These are phyloP conservation scores for Isaurus tuberculatus DNA, from an alignment of 92 coral and sea anemone genomes.

Conservation along the genomic window DNA sequence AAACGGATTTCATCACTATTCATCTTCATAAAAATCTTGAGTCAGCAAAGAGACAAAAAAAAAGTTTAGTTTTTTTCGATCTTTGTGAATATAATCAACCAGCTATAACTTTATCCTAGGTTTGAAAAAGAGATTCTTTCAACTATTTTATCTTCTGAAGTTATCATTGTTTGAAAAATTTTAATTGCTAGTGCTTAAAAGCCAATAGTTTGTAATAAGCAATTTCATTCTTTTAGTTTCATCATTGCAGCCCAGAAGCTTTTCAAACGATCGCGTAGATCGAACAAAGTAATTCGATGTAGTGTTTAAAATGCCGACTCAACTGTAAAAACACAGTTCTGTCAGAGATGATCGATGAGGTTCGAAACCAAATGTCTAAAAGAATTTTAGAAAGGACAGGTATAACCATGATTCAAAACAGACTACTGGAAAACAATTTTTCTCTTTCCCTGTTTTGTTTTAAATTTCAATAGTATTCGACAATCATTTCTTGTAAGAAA, in stretches of 20 bases:
- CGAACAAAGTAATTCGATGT: constrained; percentile 24
- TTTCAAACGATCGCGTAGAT: constrained; percentile 31
- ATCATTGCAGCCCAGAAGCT: not conserved
- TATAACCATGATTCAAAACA: constrained; percentile 28
- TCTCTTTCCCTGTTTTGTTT: not conserved
- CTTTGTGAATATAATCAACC: too few species aligned
- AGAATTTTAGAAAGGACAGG: constrained; percentile 43
- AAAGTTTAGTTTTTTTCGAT: not conserved
- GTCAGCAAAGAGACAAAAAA: not conserved
- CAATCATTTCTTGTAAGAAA: not conserved
- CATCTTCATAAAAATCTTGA: constrained; percentile 10
- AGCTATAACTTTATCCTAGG: not conserved
- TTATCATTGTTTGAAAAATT: not conserved
- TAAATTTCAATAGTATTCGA: not conserved
- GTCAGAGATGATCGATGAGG: constrained; percentile 70
- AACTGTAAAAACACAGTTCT: constrained; percentile 33
- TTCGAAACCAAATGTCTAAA: constrained; percentile 64
- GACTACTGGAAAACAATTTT: constrained; percentile 1
- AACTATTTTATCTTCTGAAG: not conserved
- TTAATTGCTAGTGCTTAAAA: not conserved
- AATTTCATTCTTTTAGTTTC: not conserved
- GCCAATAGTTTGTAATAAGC: not conserved
- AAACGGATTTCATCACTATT: constrained; percentile 45
- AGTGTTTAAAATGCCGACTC: constrained; percentile 6
- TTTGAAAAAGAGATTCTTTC: not conserved